Conservation (phyloP, 2,113 vertebrate genomes). For the Rhadina sibilatrix region DNA sequence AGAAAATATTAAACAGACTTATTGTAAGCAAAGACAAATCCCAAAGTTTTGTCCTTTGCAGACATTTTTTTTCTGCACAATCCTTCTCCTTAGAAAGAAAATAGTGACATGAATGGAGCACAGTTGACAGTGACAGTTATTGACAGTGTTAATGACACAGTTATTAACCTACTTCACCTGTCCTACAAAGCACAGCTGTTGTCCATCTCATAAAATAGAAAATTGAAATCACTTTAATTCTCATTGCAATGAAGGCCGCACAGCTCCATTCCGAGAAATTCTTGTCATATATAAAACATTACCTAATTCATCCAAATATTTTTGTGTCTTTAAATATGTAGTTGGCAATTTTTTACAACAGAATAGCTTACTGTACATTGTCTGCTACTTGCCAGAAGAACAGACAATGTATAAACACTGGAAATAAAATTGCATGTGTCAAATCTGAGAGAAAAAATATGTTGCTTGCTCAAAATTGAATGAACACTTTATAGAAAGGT, state of each 20-base stretch:
- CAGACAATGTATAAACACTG: background rate
- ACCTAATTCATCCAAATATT: background rate
- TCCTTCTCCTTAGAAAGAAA: background rate
- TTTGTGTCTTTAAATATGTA: background rate
- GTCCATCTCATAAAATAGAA: background rate
- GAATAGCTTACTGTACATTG: background rate
- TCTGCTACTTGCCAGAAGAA: slow-evolving; percentile 23
- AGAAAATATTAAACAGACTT: background rate
- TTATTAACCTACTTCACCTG: background rate
- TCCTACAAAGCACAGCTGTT: background rate
- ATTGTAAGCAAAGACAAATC: background rate
- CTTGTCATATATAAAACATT: background rate
- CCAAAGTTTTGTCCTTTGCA: background rate
- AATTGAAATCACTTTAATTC: background rate
- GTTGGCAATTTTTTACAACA: background rate
- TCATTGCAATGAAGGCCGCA: background rate
- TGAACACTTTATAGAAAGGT: slow-evolving; percentile 9
- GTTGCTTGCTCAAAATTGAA: slow-evolving; percentile 42
- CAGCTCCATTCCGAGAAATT: background rate
- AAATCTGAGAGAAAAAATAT: slow-evolving; percentile 27
- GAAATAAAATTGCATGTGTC: slow-evolving; percentile 44
- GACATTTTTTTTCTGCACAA: background rate
- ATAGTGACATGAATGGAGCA: background rate
- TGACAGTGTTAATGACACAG: background rate
- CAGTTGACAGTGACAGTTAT: no score